Evolutionary conservation across 2,113 vertebrate species (phyloP).

Genomic region (Passer domesticus): DNA sequence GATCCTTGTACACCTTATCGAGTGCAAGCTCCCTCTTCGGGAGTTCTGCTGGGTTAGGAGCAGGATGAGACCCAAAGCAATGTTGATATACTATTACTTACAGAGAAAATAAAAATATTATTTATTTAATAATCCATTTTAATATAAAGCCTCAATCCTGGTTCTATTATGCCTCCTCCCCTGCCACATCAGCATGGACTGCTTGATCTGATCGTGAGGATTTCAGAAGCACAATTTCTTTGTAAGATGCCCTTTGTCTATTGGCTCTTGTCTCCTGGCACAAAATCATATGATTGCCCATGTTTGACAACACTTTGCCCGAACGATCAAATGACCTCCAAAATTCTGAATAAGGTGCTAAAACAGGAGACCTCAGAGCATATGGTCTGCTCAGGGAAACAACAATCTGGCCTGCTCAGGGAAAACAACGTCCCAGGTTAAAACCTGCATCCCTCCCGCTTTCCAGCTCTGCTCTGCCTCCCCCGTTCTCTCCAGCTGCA

Average conservation of each 20-base stretch:
- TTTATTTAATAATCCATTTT: background rate
- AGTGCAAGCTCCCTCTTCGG: background rate
- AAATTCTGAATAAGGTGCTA: background rate
- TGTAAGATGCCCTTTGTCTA: conserved; percentile 42
- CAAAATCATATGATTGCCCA: conserved; percentile 19
- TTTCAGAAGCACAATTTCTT: conserved; percentile 2
- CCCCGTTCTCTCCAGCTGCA: background rate
- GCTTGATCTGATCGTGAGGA: background rate
- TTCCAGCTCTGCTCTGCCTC: background rate
- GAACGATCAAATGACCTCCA: conserved; percentile 12
- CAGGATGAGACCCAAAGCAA: background rate
- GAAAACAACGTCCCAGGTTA: background rate
- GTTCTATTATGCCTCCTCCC: background rate
- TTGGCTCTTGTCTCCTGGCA: conserved; percentile 31
- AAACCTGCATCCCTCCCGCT: background rate
- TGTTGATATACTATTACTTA: background rate
- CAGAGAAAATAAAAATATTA: background rate
- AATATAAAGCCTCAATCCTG: background rate
- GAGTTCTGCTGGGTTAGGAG: background rate
- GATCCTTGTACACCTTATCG: background rate
- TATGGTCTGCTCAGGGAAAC: background rate
- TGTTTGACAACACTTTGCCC: conserved; percentile 40
- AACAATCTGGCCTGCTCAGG: background rate
- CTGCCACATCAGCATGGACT: background rate
- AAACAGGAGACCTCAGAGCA: background rate